A percentile compares a stretch with the other conserved stretches of the same genome.
These are phyloP conservation scores for Oxyscelio sp. DNA, from an alignment of 2,888 invertebrate genomes.

Conservation along the genomic window DNA sequence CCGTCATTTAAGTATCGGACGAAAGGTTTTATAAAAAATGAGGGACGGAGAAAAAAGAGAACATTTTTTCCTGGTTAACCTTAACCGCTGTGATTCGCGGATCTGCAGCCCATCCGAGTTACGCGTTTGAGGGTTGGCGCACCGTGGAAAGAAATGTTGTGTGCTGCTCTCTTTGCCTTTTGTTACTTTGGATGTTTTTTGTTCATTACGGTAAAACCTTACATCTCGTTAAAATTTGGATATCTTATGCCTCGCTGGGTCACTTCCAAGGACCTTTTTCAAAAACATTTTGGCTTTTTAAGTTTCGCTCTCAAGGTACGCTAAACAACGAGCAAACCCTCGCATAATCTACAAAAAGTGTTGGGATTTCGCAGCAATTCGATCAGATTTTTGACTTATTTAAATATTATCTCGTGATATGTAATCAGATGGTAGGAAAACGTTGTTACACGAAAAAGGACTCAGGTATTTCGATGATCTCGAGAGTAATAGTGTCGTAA, in stretches of 20 bases:
- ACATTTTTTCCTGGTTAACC: too few species aligned
- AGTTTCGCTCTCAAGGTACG: not conserved
- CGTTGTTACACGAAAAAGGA: constrained; percentile 59
- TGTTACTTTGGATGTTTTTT: constrained; percentile 54
- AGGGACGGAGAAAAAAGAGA: too few species aligned
- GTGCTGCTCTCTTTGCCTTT: too few species aligned
- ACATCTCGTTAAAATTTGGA: constrained; percentile 61
- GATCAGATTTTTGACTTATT: constrained; percentile 1
- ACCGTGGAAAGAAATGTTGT: too few species aligned
- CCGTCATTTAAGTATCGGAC: too few species aligned
- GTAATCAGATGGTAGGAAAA: constrained; percentile 11
- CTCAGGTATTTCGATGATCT: constrained; percentile 68
- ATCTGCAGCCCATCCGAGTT: too few species aligned
- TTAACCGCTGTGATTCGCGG: too few species aligned
- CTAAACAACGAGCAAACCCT: not conserved
- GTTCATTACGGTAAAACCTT: constrained; percentile 46
- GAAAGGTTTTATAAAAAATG: too few species aligned
- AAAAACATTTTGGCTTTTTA: constrained; percentile 41
- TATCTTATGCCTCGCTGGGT: constrained; percentile 52
- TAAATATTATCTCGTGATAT: constrained; percentile 8
- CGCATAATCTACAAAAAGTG: constrained; percentile 29
- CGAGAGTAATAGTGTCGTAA: constrained; percentile 65
- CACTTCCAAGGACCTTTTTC: constrained; percentile 42
- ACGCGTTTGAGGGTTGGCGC: too few species aligned
- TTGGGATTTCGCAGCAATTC: constrained; percentile 21